Conservation (phyloP, 2,797 vertebrate species). For the Lacerta bilineata region DNA sequence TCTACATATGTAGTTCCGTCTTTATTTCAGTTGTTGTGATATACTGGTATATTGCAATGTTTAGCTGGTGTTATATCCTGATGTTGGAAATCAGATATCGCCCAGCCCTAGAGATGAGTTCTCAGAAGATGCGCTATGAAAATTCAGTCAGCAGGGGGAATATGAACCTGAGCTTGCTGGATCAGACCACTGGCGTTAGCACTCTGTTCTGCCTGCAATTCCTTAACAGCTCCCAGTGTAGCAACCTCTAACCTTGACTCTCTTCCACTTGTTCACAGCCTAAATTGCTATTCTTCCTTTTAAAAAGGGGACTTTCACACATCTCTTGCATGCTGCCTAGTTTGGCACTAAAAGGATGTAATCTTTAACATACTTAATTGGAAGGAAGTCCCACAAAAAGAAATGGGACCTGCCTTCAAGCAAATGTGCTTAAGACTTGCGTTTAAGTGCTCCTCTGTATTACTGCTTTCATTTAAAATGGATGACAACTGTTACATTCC, state of each 20-base stretch:
- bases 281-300: background rate
- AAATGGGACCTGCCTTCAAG: conserved; percentile 3
- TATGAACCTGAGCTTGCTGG: too few species aligned
- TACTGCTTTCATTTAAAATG: background rate
- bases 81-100: too few species aligned
- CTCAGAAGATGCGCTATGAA: too few species aligned
- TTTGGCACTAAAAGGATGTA: background rate
- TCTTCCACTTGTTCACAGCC: background rate
- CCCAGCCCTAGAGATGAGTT: too few species aligned
- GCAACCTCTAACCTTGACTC: background rate
- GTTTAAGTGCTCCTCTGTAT: background rate
- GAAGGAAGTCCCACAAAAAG: background rate
- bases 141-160: too few species aligned
- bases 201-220: too few species aligned
- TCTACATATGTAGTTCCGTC: too few species aligned
- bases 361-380: conserved; percentile 8
- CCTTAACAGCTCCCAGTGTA: background rate
- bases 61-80: too few species aligned
- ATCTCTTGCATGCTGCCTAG: background rate
- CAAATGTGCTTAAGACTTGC: background rate
- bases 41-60: too few species aligned
- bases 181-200: too few species aligned
- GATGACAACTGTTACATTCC: background rate
- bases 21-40: too few species aligned
- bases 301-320: background rate